These are phyloP conservation scores for Carposina sasakii DNA, from an alignment of 1,140 invertebrate species.

Conservation along the genomic window DNA sequence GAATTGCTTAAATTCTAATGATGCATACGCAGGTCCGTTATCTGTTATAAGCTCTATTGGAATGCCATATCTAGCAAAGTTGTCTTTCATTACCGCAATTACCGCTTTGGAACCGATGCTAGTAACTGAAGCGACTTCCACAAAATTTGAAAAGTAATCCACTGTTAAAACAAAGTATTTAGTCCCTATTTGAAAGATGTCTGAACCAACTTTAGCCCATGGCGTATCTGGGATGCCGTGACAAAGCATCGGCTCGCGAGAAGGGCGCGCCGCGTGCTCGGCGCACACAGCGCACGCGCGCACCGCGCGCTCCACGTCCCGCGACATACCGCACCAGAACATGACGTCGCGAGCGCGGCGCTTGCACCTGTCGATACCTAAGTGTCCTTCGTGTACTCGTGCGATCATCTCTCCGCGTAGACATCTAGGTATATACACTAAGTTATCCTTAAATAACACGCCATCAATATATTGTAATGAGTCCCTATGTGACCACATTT, in stretches of 20 bases:
- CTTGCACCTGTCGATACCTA: conserved; percentile 33
- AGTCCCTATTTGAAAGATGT: conserved; percentile 11
- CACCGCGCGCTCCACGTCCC: conserved; percentile 22
- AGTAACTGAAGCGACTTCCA: conserved; percentile 13
- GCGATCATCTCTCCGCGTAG: not conserved
- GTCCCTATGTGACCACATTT: not conserved
- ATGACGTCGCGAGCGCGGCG: conserved; percentile 24
- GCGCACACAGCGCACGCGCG: not conserved
- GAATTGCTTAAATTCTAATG: conserved; percentile 22
- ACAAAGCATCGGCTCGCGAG: conserved; percentile 18
- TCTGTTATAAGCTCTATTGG: conserved; percentile 7
- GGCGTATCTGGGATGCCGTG: conserved; percentile 20
- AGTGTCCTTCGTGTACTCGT: conserved; percentile 30
- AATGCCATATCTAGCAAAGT: conserved; percentile 29
- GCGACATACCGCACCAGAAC: conserved; percentile 33
- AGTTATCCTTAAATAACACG: not conserved
- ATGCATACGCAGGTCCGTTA: conserved; percentile 19
- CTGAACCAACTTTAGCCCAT: conserved; percentile 12
- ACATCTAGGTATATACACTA: not conserved
- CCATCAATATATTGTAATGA: not conserved
- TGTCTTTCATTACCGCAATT: conserved; percentile 17
- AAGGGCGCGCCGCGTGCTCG: not conserved
- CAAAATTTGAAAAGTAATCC: conserved; percentile 26
- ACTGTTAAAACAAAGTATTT: conserved; percentile 18
- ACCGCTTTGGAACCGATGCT: conserved; percentile 10